A percentile compares a stretch with the other conserved stretches of the same genome.
Evolutionary conservation across 1,140 invertebrate species (phyloP).

Genomic region (Caenorhabditis tropicalis): DNA sequence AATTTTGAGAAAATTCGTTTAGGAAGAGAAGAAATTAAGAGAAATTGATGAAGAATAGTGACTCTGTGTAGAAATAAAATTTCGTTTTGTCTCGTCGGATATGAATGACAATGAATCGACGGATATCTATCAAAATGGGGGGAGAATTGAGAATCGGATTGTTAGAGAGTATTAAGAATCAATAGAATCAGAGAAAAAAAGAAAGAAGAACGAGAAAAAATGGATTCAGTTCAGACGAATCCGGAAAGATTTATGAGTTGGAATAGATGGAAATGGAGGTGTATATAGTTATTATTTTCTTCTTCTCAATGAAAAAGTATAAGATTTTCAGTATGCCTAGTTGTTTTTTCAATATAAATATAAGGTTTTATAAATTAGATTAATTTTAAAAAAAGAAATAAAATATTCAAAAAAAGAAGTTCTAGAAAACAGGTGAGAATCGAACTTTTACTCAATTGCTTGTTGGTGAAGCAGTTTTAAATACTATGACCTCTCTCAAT

Average conservation of each 20-base stretch:
- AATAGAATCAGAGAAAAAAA: background rate
- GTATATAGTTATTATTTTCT: background rate
- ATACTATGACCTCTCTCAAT: too few relatives aligned
- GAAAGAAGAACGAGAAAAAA: background rate
- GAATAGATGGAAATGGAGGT: background rate
- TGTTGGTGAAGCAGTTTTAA: too few relatives aligned
- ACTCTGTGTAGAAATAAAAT: background rate
- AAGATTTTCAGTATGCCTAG: too few relatives aligned
- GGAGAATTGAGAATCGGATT: background rate
- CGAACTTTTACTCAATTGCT: too few relatives aligned
- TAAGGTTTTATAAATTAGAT: too few relatives aligned
- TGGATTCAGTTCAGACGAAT: background rate
- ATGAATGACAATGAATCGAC: constrained; percentile 22
- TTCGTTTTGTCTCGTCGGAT: constrained; percentile 31
- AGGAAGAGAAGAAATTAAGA: background rate
- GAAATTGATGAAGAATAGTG: background rate
- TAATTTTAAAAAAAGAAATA: too few relatives aligned
- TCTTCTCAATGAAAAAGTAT: background rate
- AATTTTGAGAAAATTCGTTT: background rate
- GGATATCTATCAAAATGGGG: constrained; percentile 26
- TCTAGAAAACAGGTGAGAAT: too few relatives aligned
- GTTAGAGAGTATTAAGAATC: background rate
- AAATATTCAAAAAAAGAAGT: too few relatives aligned
- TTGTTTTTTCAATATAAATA: too few relatives aligned
- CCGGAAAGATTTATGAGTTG: background rate